phyloP scores from a whole-genome alignment of 2,797 vertebrate genomes.

The Bryconaethiops microstoma region DNA sequence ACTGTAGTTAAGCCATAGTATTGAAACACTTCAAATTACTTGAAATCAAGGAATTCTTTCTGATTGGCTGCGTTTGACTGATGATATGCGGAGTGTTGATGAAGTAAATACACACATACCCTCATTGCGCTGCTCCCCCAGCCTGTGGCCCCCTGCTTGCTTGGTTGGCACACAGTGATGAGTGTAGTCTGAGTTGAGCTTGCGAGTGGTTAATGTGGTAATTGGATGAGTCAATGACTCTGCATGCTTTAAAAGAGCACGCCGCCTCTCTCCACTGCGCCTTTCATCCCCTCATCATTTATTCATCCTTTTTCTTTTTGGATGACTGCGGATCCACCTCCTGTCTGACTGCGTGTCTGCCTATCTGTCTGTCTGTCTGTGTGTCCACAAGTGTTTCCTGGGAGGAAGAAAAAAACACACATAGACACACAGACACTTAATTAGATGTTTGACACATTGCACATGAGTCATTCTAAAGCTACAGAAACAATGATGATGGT shows the following conservation, averaged over 20 bases:
- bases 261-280: conserved; percentile 53
- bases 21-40: background rate
- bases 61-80: background rate
- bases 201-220: conserved; percentile 52
- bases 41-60: too few relatives aligned
- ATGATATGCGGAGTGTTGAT: background rate
- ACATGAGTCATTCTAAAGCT: background rate
- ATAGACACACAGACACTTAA: background rate
- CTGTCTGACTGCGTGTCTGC: conserved; percentile 32
- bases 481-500: background rate
- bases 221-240: conserved; percentile 56
- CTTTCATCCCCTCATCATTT: conserved; percentile 58
- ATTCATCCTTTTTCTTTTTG: conserved; percentile 57
- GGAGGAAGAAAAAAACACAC: background rate
- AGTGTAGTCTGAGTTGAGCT: conserved; percentile 26
- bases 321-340: conserved; percentile 49
- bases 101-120: background rate
- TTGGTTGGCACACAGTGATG: conserved; percentile 8
- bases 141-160: conserved; percentile 13
- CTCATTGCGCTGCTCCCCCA: conserved; percentile 9
- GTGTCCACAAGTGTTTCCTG: background rate
- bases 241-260: conserved; percentile 53
- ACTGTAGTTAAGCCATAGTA: background rate
- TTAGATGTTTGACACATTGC: background rate
- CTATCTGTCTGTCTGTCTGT: conserved; percentile 4